A percentile compares a stretch with the other conserved stretches of the same genome.
phyloP scores from a whole-genome alignment of 2,113 vertebrate genomes.

The Columba janthina region DNA sequence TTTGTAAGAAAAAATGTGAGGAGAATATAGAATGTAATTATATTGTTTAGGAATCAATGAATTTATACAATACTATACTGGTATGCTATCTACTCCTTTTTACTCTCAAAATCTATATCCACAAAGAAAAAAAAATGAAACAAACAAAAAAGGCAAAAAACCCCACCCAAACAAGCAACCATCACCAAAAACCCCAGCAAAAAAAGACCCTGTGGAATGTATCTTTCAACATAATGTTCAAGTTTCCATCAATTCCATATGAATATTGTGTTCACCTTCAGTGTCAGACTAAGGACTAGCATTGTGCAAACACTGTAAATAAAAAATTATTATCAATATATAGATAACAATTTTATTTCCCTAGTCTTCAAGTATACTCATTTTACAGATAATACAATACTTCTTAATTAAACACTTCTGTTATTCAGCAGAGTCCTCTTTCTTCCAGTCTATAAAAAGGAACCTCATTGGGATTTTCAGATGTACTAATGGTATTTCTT shows the following conservation, averaged over 20 bases:
- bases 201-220: background rate
- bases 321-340: background rate
- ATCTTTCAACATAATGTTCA: background rate
- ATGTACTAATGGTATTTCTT: background rate
- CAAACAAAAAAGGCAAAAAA: rapidly evolving
- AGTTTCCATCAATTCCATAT: background rate
- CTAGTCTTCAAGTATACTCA: background rate
- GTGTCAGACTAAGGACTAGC: background rate
- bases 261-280: background rate
- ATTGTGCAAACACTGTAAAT: background rate
- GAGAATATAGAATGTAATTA: background rate
- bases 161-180: background rate
- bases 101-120: background rate
- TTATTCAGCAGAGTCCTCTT: background rate
- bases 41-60: background rate
- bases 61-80: background rate
- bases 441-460: background rate
- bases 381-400: background rate
- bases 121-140: background rate
- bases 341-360: background rate
- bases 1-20: background rate
- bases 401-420: background rate
- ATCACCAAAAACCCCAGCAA: background rate
- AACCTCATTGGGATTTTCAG: background rate
- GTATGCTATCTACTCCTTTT: background rate